These are phyloP conservation scores for Silurus glanis DNA, from an alignment of 2,113 vertebrate genomes.

Conservation along the genomic window DNA sequence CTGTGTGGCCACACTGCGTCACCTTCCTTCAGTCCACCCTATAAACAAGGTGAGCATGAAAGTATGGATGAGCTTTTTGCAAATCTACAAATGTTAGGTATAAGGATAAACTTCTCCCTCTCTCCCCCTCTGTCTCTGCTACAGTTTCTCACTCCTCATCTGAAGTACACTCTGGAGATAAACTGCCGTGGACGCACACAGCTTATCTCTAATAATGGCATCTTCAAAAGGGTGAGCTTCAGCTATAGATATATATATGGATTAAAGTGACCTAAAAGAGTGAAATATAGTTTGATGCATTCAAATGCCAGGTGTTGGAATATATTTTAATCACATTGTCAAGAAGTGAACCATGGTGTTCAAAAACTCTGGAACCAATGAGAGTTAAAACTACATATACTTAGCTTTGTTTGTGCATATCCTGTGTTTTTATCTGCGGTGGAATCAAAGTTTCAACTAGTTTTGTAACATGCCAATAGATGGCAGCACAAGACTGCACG, in stretches of 20 bases:
- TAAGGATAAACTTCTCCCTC: background rate
- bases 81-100: background rate
- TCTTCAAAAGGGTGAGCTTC: constrained; percentile 68
- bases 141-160: constrained; percentile 71
- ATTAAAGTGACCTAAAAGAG: background rate
- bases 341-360: constrained; percentile 44
- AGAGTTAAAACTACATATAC: background rate
- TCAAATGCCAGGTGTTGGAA: background rate
- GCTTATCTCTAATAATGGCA: constrained; percentile 68
- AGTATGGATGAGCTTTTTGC: background rate
- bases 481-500: too few species aligned
- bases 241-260: background rate
- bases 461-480: too few species aligned
- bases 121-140: background rate
- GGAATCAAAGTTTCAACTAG: too few species aligned
- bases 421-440: too few species aligned
- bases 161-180: constrained; percentile 74
- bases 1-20: constrained; percentile 77
- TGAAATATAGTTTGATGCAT: background rate
- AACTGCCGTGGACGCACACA: constrained; percentile 71
- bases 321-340: background rate
- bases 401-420: constrained; percentile 17
- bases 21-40: constrained; percentile 79
- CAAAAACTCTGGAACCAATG: constrained; percentile 40
- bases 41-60: constrained; percentile 75